Evolutionary conservation across 2,113 vertebrate genomes (phyloP), one percentile per base, ranked within the genome.

Genomic region (Muntiacus reevesi): DNA sequence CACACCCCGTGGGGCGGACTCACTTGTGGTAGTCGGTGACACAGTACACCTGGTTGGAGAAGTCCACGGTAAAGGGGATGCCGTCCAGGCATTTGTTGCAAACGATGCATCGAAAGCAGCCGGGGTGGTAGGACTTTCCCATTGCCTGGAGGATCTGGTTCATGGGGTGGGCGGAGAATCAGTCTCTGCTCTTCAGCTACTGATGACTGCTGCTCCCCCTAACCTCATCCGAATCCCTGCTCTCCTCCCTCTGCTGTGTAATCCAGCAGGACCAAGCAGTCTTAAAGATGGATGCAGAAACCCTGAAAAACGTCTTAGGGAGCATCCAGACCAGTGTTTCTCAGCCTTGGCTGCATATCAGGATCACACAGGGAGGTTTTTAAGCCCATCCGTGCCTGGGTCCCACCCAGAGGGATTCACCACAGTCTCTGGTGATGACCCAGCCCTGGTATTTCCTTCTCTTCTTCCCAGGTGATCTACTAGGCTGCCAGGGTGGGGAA

Each of bases 41-140:
- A n/a, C 99, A 99, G 99, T 99, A 99, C 98, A 99, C 99, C 95
- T 99, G 99, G 98, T 99, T 99, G 98, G 99, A 99, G 89, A 99
- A 99, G 99, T 99, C 99, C 97, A 99, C 99, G 1, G 99, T 99
- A 98, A 99, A 99, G 21, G 99, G 99, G 15, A 99, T 99, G 14
- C 99, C 99, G 5, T 99, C 99, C 97, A 99, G 98, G 55, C 99
- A 99, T 98, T 99, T 99, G 92, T 99, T 99, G 97, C 99, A 99
- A n/a, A 99, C 99, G 40, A 99, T 99, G 23, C 99, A 99, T n/a
- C 99, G 99, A 98, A 99, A 99, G 97, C 99, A 99, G 97, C 99
- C 99, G 0, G 99, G 99, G 81, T 99, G 99, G 97, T 99, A 99
- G 40, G 99, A 99, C 98, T 99, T 99, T 67, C 99, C 99, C 25